Evolutionary conservation across 37 sponge, comb jelly and placozoan genomes (phyloP).

Genomic region (Mnemiopsis leidyi): DNA sequence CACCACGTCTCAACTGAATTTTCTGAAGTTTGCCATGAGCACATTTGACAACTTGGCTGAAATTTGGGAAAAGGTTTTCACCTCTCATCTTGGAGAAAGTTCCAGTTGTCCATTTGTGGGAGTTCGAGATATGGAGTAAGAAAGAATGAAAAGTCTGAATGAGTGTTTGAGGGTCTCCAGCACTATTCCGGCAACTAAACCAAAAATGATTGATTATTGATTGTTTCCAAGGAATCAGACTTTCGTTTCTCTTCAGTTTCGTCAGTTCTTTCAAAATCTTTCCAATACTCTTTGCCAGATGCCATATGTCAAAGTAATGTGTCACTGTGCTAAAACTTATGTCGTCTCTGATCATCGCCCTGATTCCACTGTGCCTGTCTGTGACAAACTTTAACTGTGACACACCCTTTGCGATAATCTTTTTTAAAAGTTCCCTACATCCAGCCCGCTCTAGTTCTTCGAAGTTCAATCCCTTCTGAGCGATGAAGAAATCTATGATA

Average conservation of each 20-base stretch:
- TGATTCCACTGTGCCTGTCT: background rate
- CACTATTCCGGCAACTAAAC: background rate
- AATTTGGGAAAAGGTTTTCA: background rate
- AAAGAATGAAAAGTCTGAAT: background rate
- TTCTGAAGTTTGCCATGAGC: background rate
- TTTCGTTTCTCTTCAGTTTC: background rate
- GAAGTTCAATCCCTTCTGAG: background rate
- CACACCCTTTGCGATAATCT: background rate
- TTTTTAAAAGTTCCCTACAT: background rate
- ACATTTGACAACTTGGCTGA: background rate
- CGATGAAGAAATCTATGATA: background rate
- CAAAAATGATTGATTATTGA: background rate
- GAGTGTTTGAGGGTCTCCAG: background rate
- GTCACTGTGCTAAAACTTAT: background rate
- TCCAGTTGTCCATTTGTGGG: background rate
- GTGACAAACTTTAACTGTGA: background rate
- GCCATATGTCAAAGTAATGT: slow-evolving; percentile 7
- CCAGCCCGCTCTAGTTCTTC: slow-evolving; percentile 19
- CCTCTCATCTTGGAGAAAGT: background rate
- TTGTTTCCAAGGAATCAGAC: background rate
- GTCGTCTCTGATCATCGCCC: background rate
- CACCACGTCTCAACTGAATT: background rate
- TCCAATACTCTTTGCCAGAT: background rate
- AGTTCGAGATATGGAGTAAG: background rate
- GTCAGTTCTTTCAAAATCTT: background rate